Evolutionary conservation across 37 sponge, comb jelly and placozoan genomes (phyloP).

Genomic region (Aphrocallistes beatrix): DNA sequence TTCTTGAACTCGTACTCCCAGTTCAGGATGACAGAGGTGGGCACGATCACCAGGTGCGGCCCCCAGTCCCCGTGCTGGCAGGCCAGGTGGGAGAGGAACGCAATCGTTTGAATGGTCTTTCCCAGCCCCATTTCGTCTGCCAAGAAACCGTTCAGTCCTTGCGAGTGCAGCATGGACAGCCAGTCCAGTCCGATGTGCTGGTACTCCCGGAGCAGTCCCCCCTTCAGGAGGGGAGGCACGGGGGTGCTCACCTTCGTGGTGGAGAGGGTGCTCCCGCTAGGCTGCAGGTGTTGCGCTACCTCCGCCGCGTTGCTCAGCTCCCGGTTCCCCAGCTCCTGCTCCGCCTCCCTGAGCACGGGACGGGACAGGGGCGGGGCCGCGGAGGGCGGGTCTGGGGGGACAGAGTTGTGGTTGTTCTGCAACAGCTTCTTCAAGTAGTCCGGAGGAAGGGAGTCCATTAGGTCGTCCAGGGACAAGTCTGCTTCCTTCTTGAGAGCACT

Average conservation of each 20-base stretch:
- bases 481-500: conserved; percentile 58
- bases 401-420: neutral
- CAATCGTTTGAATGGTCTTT: conserved; percentile 88
- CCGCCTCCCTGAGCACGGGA: neutral
- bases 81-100: conserved; percentile 85
- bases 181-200: conserved; percentile 98
- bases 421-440: conserved; percentile 30
- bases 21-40: conserved; percentile 93
- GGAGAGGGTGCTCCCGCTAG: conserved; percentile 71
- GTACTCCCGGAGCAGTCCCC: conserved; percentile 79
- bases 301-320: conserved; percentile 66
- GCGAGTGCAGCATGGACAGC: conserved; percentile 89
- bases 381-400: neutral
- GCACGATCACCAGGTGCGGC: conserved; percentile 94
- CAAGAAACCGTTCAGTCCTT: conserved; percentile 88
- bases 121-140: conserved; percentile 99
- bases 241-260: conserved; percentile 72
- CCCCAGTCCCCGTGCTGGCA: conserved; percentile 88
- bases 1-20: conserved; percentile 99
- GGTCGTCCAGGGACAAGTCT: conserved; percentile 63
- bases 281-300: conserved; percentile 74
- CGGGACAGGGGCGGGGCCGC: neutral
- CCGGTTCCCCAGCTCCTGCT: conserved; percentile 25
- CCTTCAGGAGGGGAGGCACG: conserved; percentile 88
- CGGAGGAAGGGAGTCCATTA: conserved; percentile 64